These are phyloP conservation scores for Malurus melanocephalus DNA, from an alignment of 2,113 vertebrate genomes.

Conservation along the genomic window DNA sequence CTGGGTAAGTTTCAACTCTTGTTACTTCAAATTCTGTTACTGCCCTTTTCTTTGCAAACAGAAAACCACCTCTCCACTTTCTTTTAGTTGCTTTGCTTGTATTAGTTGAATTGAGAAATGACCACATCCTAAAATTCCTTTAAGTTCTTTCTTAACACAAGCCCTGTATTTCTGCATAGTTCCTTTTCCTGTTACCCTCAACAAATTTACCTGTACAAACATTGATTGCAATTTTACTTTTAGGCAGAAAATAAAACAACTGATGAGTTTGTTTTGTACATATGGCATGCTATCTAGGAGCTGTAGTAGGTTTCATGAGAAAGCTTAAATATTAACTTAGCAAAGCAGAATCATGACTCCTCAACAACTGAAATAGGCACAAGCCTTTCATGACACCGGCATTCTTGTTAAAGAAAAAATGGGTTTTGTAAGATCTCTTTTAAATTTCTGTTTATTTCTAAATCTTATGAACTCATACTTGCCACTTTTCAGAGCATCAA, in stretches of 20 bases:
- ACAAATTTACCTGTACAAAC: not conserved
- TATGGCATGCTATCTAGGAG: not conserved
- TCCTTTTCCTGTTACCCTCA: not conserved
- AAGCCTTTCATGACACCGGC: not conserved
- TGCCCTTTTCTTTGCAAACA: not conserved
- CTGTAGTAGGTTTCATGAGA: not conserved
- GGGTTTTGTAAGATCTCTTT: not conserved
- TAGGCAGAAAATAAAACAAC: not conserved
- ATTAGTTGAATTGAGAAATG: not conserved
- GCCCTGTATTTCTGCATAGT: not conserved
- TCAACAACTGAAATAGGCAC: not conserved
- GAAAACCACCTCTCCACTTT: not conserved
- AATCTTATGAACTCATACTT: not conserved
- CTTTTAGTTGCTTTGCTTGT: not conserved
- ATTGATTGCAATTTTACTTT: not conserved
- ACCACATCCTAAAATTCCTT: not conserved
- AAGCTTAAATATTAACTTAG: conserved; percentile 46
- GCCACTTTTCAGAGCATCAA: not conserved
- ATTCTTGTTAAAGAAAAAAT: not conserved
- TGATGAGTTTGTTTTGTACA: not conserved
- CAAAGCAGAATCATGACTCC: not conserved
- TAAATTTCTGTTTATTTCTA: not conserved
- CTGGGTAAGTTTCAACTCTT: not conserved
- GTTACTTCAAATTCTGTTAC: not conserved
- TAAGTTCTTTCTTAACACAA: not conserved